Conservation (phyloP, 2,888 invertebrate genomes). For the Meta bourneti region DNA sequence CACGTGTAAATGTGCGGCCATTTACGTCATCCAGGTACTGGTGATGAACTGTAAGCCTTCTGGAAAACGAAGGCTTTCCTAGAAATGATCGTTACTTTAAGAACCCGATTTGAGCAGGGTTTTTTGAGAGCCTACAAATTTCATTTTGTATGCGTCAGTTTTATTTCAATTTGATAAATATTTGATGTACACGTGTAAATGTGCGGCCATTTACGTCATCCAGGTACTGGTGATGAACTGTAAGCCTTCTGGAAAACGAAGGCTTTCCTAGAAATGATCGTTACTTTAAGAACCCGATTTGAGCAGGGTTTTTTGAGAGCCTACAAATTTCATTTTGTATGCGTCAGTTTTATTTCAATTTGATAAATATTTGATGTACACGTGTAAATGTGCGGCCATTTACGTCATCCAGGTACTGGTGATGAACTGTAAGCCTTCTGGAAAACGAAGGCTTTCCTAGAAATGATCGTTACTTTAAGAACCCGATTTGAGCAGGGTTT, state of each 20-base stretch:
- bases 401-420: not conserved
- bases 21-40: not conserved
- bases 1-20: not conserved
- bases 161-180: too few species aligned
- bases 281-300: not conserved
- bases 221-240: not conserved
- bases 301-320: too few species aligned
- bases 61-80: not conserved
- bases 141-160: too few species aligned
- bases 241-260: not conserved
- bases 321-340: too few species aligned
- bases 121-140: too few species aligned
- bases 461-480: not conserved
- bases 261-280: not conserved
- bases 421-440: not conserved
- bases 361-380: not conserved
- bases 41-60: not conserved
- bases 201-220: not conserved
- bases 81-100: not conserved
- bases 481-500: too few species aligned
- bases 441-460: not conserved
- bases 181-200: not conserved
- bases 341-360: too few species aligned
- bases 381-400: not conserved
- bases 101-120: not conserved